phyloP scores from a whole-genome alignment of 1,140 invertebrate genomes.

The Aleiodes sp. region DNA sequence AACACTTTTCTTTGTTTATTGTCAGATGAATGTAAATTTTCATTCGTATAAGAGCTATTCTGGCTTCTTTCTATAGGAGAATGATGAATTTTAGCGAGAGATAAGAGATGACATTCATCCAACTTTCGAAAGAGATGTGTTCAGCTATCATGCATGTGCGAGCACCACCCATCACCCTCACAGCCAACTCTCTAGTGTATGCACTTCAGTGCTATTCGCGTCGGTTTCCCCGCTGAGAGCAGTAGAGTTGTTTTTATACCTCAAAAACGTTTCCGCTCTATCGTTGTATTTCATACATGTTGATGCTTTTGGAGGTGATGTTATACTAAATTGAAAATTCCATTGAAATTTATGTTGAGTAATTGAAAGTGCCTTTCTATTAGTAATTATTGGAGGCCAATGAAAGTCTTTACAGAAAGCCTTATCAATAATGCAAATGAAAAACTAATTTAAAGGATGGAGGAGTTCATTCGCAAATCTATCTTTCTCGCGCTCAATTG shows the following conservation, averaged over 20 bases:
- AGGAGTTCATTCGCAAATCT: background rate
- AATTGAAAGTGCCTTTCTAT: too few species aligned
- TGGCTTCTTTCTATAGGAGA: background rate
- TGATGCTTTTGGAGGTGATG: constrained; percentile 1
- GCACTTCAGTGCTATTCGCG: background rate
- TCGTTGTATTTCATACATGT: too few species aligned
- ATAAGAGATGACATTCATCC: background rate
- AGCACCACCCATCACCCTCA: background rate
- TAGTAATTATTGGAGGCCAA: too few species aligned
- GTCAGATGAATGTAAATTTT: background rate
- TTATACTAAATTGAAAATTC: background rate
- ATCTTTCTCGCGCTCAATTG: background rate
- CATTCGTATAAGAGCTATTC: background rate
- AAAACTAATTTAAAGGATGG: background rate
- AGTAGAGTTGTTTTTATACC: constrained; percentile 2
- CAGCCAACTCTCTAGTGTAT: too few species aligned
- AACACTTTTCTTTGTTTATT: too few species aligned
- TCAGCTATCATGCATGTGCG: background rate
- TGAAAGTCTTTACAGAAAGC: too few species aligned
- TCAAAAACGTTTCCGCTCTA: constrained; percentile 1
- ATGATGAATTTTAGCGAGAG: background rate
- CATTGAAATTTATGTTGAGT: too few species aligned
- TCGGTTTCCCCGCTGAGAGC: background rate
- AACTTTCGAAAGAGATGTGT: background rate
- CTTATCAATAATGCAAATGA: background rate